phyloP scores from a whole-genome alignment of 2,888 invertebrate genomes.

The Meiosimyza decipiens region DNA sequence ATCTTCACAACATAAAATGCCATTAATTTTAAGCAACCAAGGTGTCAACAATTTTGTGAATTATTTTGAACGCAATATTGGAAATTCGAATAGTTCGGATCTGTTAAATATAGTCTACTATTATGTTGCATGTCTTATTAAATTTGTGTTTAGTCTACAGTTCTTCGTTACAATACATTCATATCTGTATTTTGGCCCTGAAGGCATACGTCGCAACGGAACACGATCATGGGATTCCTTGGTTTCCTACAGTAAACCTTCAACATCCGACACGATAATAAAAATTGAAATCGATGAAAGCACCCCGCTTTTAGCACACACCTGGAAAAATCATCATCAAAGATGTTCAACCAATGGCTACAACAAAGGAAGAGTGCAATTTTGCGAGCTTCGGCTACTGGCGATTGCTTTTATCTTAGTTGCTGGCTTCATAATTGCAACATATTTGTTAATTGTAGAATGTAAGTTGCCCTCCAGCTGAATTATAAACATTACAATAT shows the following conservation, averaged over 20 bases:
- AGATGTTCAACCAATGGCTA: constrained; percentile 5
- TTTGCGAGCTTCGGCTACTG: constrained; percentile 51
- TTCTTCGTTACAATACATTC: constrained; percentile 31
- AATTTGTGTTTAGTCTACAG: constrained; percentile 36
- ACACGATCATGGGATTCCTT: constrained; percentile 33
- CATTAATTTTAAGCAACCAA: constrained; percentile 45
- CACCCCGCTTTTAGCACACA: constrained; percentile 48
- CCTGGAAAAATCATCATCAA: constrained; percentile 18
- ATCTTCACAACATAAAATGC: constrained; percentile 39
- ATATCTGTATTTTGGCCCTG: constrained; percentile 13
- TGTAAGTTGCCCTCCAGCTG: constrained; percentile 52
- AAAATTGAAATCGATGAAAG: constrained; percentile 50
- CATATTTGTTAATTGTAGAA: constrained; percentile 59
- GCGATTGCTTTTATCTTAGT: constrained; percentile 52
- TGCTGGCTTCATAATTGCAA: constrained; percentile 52
- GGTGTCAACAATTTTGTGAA: constrained; percentile 40
- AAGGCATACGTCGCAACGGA: constrained; percentile 40
- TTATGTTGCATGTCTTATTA: constrained; percentile 22
- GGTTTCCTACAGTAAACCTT: constrained; percentile 7
- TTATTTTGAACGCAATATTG: constrained; percentile 40
- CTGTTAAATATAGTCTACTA: not conserved
- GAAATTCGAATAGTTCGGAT: constrained; percentile 24
- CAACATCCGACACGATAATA: constrained; percentile 41
- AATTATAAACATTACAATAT: not conserved
- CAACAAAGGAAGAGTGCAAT: constrained; percentile 39